phyloP scores from a whole-genome alignment of 1,140 invertebrate species.

The Gryllus bimaculatus region DNA sequence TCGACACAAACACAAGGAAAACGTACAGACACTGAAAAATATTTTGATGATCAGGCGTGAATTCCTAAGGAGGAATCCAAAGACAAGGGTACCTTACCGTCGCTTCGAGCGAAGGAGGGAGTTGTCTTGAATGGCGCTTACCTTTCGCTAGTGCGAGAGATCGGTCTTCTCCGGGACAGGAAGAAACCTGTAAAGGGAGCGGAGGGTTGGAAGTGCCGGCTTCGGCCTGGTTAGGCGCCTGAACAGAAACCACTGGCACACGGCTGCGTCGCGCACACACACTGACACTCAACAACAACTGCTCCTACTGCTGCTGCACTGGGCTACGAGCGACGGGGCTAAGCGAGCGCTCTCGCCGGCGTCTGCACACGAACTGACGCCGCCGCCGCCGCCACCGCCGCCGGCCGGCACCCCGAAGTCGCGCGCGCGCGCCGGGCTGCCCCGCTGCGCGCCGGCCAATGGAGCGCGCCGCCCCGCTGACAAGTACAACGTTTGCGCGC shows the following conservation, averaged over 20 bases:
- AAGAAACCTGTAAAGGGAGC: neutral
- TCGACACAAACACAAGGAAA: neutral
- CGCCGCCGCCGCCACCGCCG: too few species aligned
- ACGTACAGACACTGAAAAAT: too few species aligned
- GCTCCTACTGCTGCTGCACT: neutral
- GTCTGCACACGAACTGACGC: neutral
- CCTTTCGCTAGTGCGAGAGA: neutral
- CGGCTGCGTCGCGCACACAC: neutral
- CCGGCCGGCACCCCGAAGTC: neutral
- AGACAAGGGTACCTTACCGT: neutral
- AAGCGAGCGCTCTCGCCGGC: neutral
- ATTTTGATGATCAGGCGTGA: too few species aligned
- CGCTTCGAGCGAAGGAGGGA: neutral
- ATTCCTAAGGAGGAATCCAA: too few species aligned
- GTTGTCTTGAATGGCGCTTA: neutral
- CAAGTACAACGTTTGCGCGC: too few species aligned
- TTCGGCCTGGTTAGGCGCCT: neutral
- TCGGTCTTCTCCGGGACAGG: neutral
- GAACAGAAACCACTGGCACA: neutral
- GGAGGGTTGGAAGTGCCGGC: neutral
- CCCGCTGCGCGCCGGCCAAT: too few species aligned
- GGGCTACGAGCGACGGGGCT: neutral
- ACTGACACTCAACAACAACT: neutral
- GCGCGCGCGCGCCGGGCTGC: too few species aligned
- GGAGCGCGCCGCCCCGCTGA: too few species aligned